Base-by-base conservation (phyloP, 1,140 invertebrate genomes). In the Rhopalosiphum padi region DNA sequence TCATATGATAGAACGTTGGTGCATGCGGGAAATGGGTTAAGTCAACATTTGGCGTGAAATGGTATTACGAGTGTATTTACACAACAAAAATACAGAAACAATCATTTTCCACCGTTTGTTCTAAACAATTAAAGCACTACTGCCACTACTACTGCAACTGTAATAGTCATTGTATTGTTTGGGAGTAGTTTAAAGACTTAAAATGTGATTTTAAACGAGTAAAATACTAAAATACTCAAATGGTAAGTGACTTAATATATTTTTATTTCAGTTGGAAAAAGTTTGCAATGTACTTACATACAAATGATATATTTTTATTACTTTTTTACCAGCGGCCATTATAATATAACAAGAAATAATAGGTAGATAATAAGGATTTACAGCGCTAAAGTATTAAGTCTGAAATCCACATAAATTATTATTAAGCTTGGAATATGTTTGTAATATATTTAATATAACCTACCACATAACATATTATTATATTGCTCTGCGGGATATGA, bases 201-300 rank as follows among this genome's bases (percentile, higher is more conserved):
- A n/a, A n/a, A n/a, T 77, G 60, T n/a, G 60, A 77, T 77, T 77
- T 77, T n/a, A 77, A n/a, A 77, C 60, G 60, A 77, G 30, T 60
- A 77, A 77, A 77, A 68, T 60, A 60, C 55, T 60, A 60, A 25
- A 60, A 60, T 77, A n/a, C 30, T n/a, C n/a, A 18, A 18, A 11
- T 77, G 60, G 15, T 5, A n/a, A 77, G n/a, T n/a, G 60, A 77
- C 30, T 35, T 77, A 30, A 21, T 77, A 77, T 77, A n/a, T 6
- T n/a, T n/a, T n/a, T 77, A 77, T 77, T 77, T 77, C 30, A n/a
- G 15, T 77, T 18, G 5, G 5, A 77, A 77, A 77, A 77, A 35
- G 60, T n/a, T 35, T 77, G n/a, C 30, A 15, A 68, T 68, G 30
- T n/a, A 51, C 41, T 41, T 41, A 41, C 48, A 51, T 51, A 68